Evolutionary conservation across 2,113 vertebrate species (phyloP).

Genomic region (Aegithalos caudatus): DNA sequence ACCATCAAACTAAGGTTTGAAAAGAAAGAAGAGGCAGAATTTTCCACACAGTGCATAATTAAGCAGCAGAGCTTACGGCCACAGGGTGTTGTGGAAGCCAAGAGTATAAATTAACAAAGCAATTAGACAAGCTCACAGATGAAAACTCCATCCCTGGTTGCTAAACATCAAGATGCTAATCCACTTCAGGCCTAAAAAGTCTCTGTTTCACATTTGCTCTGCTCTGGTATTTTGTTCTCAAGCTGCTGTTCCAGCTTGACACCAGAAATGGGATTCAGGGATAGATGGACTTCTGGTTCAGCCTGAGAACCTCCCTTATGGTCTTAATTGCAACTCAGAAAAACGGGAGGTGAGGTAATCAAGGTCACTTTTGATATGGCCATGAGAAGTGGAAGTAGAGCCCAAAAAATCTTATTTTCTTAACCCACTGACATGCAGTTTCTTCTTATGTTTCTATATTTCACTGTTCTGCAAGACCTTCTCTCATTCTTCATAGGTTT

Average conservation of each 20-base stretch:
- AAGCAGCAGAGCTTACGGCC: background rate
- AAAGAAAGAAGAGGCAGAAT: background rate
- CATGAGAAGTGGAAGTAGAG: background rate
- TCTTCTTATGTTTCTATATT: background rate
- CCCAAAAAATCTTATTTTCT: background rate
- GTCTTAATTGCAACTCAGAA: background rate
- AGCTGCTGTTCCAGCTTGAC: background rate
- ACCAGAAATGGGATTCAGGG: background rate
- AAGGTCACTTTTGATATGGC: background rate
- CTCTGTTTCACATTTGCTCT: background rate
- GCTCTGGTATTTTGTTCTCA: background rate
- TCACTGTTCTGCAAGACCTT: background rate
- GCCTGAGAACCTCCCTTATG: background rate
- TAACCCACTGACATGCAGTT: background rate
- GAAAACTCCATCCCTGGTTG: background rate
- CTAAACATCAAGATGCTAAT: background rate
- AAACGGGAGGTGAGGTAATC: background rate
- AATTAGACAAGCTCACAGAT: constrained; percentile 5
- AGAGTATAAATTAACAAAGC: constrained; percentile 33
- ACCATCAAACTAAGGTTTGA: background rate
- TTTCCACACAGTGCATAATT: background rate
- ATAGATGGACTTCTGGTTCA: background rate
- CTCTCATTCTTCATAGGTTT: background rate
- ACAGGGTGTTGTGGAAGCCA: background rate
- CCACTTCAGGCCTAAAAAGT: background rate